phyloP scores from a whole-genome alignment of 2,113 vertebrate species.

The Puma concolor region DNA sequence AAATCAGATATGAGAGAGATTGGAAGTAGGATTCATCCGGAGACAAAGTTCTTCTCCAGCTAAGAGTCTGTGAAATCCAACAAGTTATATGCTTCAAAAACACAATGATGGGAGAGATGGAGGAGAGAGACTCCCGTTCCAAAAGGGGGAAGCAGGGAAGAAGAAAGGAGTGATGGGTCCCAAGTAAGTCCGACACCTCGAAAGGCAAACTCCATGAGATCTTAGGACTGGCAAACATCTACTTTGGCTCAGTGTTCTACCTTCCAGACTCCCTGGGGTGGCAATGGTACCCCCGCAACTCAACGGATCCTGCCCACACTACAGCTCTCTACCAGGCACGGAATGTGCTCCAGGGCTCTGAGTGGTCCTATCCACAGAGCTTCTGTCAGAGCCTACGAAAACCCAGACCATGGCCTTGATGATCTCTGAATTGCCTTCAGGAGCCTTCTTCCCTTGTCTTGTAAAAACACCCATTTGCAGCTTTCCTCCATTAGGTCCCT shows the following conservation, averaged over 20 bases:
- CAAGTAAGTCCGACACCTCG: neutral
- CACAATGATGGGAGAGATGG: neutral
- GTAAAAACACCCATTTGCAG: neutral
- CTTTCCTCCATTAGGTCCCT: neutral
- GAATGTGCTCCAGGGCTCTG: rapidly evolving
- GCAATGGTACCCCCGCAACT: no score
- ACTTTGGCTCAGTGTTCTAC: neutral
- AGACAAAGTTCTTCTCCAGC: neutral
- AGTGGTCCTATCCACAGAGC: neutral
- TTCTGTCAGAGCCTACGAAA: neutral
- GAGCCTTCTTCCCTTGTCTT: neutral
- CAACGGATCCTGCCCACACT: no score
- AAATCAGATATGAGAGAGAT: neutral
- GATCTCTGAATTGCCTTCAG: neutral
- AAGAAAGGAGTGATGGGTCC: neutral
- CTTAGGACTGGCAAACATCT: neutral
- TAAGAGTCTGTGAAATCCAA: neutral
- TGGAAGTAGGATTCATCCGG: neutral
- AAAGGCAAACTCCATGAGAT: neutral
- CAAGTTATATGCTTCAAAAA: neutral
- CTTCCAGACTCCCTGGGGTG: neutral
- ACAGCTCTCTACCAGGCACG: rapidly evolving
- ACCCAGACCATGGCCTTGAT: neutral
- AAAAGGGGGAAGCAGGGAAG: neutral
- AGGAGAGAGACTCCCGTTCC: neutral